Base-by-base conservation (phyloP, 92 coral and sea anemone genomes). In the Palythoa caribaeorum region DNA sequence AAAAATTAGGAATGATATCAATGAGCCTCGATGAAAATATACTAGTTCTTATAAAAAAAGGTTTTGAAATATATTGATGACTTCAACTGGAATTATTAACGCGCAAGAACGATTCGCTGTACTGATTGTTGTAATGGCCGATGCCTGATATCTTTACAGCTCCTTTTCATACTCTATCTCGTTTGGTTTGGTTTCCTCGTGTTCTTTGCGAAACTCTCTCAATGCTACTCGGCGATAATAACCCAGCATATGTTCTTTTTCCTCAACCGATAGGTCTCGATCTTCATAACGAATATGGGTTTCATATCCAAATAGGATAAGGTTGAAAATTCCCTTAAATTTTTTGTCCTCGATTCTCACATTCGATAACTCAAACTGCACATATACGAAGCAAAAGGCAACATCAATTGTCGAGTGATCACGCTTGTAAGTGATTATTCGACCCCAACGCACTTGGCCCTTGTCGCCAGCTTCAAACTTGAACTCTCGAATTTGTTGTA, bases 231-330 rank as follows among this genome's bases (percentile, higher is more conserved):
- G 71, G 13, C 65, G 88, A 55, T 10, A 89, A 50, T 55, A 84
- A 20, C 38, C 47, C 69, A 59, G 35, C 37, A 89, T 51, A 7
- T 62, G 37, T 73, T 84, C 92, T 35, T 85, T 66, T 3, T 84
- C 92, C 68, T 76, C 84, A 37, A 19, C 81, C 1, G 89, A 39
- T 9, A 89, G 44, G 28, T 75, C 40, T 11, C 84, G 68, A 48
- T 89, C 84, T 84, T 89, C 88, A 74, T 1, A 75, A 40, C 84
- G 84, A 76, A 87, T 69, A 47, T 20, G 75, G 53, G 84, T 47
- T 0, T 63, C 37, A 60, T 57, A 40, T 51, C 71, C 76, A 65
- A 63, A 77, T 19, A 83, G 57, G 17, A 83, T 39, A 19, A 87
- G 38, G 0, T 0, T 28, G 28, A 68, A 69, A 35, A 70, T n/a